phyloP scores from a whole-genome alignment of 1,140 invertebrate genomes.

The Harlomillsia oculata region DNA sequence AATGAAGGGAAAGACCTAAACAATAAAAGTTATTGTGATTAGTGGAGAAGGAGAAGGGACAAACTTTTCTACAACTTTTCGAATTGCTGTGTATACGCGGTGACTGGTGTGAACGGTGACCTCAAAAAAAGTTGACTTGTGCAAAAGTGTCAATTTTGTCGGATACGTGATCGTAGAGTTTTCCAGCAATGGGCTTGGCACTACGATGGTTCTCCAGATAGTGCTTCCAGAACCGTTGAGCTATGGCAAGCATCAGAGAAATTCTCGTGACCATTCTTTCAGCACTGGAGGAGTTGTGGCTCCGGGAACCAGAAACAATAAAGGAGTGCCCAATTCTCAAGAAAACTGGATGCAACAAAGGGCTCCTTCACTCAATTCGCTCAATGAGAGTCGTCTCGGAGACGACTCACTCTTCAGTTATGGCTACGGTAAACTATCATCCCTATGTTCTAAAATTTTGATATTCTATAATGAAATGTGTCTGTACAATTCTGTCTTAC shows the following conservation, averaged over 20 bases:
- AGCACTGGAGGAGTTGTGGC: slow-evolving; percentile 1
- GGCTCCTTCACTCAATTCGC: slow-evolving; percentile 24
- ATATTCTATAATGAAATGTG: too few species aligned
- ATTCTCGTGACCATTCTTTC: slow-evolving; percentile 7
- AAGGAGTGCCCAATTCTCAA: slow-evolving; percentile 8
- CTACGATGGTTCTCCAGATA: slow-evolving; percentile 37
- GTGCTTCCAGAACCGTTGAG: slow-evolving; percentile 34
- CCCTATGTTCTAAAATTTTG: too few species aligned
- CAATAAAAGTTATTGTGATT: too few species aligned
- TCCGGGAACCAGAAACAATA: slow-evolving; percentile 1
- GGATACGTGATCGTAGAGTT: too few species aligned
- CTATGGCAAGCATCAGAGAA: slow-evolving; percentile 26
- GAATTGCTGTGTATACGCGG: too few species aligned
- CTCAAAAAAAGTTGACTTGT: background rate
- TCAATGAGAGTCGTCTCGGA: slow-evolving; percentile 29
- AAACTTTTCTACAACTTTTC: too few species aligned
- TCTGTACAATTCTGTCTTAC: too few species aligned
- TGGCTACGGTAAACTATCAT: slow-evolving; percentile 24
- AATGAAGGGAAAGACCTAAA: too few species aligned
- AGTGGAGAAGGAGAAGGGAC: too few species aligned
- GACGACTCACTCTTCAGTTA: slow-evolving; percentile 34
- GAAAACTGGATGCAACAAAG: too few species aligned
- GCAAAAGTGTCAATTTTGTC: too few species aligned
- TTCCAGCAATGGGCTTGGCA: slow-evolving; percentile 24
- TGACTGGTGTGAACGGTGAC: too few species aligned